Percentiles rank a stretch among this genome's conserved stretches.
Evolutionary conservation across 2,113 vertebrate genomes (phyloP).

Genomic region (Conger conger): DNA sequence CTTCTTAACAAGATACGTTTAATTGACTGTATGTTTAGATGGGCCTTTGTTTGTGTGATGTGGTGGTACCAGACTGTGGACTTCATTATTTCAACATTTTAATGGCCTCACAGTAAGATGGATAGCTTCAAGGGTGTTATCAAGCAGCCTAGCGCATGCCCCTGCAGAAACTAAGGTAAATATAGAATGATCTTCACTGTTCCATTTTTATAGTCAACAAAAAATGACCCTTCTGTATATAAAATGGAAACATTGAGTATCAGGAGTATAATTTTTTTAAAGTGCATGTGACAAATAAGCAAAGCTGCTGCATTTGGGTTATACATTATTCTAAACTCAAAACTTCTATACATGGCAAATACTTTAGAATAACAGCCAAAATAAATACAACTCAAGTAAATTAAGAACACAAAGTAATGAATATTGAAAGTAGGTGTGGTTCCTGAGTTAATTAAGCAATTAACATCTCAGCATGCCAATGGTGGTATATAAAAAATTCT

Average conservation of each 20-base stretch:
- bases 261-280: neutral
- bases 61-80: conserved; percentile 22
- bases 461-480: too few species aligned
- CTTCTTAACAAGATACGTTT: conserved; percentile 58
- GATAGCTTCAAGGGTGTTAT: neutral
- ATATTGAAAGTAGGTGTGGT: too few species aligned
- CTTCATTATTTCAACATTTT: conserved; percentile 44
- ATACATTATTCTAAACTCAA: neutral
- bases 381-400: too few species aligned
- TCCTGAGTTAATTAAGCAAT: too few species aligned
- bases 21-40: conserved; percentile 51
- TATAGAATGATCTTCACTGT: neutral
- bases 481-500: too few species aligned
- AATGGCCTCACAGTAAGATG: neutral
- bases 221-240: neutral
- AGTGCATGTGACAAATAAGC: neutral
- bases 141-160: neutral
- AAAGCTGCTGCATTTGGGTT: neutral
- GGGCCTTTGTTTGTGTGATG: conserved; percentile 54
- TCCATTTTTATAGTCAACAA: too few species aligned
- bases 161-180: neutral
- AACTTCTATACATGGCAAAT: too few species aligned
- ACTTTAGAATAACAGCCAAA: too few species aligned
- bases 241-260: neutral
- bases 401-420: too few species aligned